Percentiles rank a stretch among this genome's conserved stretches.
Conservation (phyloP, 2,797 vertebrate species). For the Perdix hodgsoniae region DNA sequence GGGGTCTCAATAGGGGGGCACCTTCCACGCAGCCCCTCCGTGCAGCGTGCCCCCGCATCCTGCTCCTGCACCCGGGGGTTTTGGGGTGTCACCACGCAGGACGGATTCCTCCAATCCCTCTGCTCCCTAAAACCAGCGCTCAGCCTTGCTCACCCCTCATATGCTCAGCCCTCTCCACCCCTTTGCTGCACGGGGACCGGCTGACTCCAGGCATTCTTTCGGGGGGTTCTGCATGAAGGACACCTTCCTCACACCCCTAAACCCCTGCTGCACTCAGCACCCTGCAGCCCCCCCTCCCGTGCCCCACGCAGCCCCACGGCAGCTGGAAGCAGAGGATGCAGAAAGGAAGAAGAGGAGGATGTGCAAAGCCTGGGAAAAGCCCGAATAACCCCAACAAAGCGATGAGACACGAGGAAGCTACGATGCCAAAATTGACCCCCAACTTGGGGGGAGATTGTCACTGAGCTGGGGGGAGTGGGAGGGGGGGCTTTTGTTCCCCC, state of each 20-base stretch:
- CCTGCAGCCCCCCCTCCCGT: not conserved
- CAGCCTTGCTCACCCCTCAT: too few relatives aligned
- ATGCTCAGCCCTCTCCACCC: too few relatives aligned
- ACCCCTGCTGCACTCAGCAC: fast-evolving
- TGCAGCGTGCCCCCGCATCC: not conserved
- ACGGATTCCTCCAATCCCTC: not conserved
- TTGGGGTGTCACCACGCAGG: not conserved
- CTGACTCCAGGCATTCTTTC: not conserved
- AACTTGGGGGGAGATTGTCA: not conserved
- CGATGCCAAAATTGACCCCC: not conserved
- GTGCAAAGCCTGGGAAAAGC: not conserved
- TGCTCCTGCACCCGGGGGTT: not conserved
- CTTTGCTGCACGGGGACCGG: not conserved
- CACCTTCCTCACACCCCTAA: not conserved
- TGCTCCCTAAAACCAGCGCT: not conserved
- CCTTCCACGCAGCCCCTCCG: too few relatives aligned
- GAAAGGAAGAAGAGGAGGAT: not conserved
- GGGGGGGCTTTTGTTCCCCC: not conserved
- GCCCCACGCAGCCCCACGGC: not conserved
- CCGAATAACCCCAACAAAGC: fast-evolving
- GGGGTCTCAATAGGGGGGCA: not conserved
- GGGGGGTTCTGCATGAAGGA: not conserved
- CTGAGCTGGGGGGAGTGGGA: not conserved
- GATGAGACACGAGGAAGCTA: not conserved
- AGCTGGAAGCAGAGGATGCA: not conserved